Percentiles rank a stretch among this genome's conserved stretches.
These are phyloP conservation scores for Cryptophagus acutangulus DNA, from an alignment of 2,888 invertebrate genomes.

Conservation along the genomic window DNA sequence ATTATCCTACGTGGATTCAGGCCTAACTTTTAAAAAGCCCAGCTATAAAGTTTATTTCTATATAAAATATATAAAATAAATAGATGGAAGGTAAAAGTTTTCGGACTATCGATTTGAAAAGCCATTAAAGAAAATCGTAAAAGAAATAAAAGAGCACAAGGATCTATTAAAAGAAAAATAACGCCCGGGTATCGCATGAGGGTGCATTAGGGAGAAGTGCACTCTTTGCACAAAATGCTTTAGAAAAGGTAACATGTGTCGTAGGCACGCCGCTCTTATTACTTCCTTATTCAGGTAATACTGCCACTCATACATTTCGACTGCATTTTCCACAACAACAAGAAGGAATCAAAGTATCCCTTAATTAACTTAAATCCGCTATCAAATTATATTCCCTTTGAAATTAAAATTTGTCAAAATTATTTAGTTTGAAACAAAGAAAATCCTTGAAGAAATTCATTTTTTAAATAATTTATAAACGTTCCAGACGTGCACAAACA, in stretches of 20 bases:
- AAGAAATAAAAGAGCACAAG: conserved; percentile 31
- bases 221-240: conserved; percentile 6
- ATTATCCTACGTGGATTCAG: neutral
- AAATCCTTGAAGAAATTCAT: too few species aligned
- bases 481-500: too few species aligned
- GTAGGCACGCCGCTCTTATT: conserved; percentile 15
- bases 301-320: conserved; percentile 4
- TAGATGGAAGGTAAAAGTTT: conserved; percentile 2
- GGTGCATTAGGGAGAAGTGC: conserved; percentile 19
- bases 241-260: conserved; percentile 14
- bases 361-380: too few species aligned
- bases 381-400: too few species aligned
- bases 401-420: too few species aligned
- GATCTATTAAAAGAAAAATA: conserved; percentile 31
- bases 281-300: conserved; percentile 10
- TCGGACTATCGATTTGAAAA: conserved; percentile 21
- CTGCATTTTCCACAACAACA: too few species aligned
- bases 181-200: conserved; percentile 26
- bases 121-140: conserved; percentile 34
- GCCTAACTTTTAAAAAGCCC: too few species aligned
- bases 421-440: too few species aligned
- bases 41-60: too few species aligned
- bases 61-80: too few species aligned
- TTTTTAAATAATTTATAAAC: too few species aligned
- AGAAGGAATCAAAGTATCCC: too few species aligned